A percentile compares a stretch with the other conserved stretches of the same genome.
These are phyloP conservation scores for Chloroclysta siterata DNA, from an alignment of 2,888 invertebrate genomes.

Conservation along the genomic window DNA sequence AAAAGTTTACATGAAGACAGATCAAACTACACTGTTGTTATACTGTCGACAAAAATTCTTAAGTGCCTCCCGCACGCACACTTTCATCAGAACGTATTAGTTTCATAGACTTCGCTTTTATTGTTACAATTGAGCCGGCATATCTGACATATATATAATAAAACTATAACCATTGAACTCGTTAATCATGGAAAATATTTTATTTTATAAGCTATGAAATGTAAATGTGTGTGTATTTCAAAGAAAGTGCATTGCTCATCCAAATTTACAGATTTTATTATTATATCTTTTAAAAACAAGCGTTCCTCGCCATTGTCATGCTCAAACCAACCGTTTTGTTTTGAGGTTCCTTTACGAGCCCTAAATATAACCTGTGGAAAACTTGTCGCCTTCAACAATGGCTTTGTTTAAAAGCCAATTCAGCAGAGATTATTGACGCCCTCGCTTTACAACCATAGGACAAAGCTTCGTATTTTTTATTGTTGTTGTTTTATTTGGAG, in stretches of 20 bases:
- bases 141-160: too few relatives aligned
- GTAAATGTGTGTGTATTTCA: too few relatives aligned
- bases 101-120: too few relatives aligned
- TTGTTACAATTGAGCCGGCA: too few relatives aligned
- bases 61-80: too few relatives aligned
- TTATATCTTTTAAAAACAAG: conserved; percentile 7
- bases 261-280: conserved; percentile 13
- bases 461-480: conserved; percentile 49
- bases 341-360: conserved; percentile 30
- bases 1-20: too few relatives aligned
- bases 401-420: conserved; percentile 49
- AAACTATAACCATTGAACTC: too few relatives aligned
- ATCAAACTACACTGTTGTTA: too few relatives aligned
- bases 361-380: conserved; percentile 21
- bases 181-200: too few relatives aligned
- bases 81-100: too few relatives aligned
- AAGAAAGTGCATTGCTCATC: conserved; percentile 21
- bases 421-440: conserved; percentile 44
- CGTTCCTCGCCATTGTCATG: conserved; percentile 20
- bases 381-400: conserved; percentile 38
- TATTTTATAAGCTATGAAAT: too few relatives aligned
- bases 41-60: too few relatives aligned
- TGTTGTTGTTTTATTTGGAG: conserved; percentile 37
- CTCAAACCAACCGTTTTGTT: conserved; percentile 12
- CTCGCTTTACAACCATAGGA: conserved; percentile 48